Evolutionary conservation across 2,113 vertebrate species (phyloP), one percentile per base, ranked within the genome.

Genomic region (Beaufortia kweichowensis): DNA sequence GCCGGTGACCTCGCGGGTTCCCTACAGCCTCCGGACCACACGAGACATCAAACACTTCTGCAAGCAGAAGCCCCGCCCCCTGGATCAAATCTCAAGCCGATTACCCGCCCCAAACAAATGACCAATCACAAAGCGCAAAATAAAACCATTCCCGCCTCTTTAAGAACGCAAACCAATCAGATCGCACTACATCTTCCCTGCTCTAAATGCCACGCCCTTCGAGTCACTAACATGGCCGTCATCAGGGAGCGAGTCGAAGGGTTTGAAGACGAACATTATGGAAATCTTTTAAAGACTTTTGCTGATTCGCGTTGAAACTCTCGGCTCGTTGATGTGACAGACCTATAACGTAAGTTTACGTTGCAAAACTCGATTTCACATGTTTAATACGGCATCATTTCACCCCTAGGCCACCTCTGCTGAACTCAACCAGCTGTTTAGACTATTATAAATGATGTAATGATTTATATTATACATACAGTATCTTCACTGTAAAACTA

Each of bases 151-250:
- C 57, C 63, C 63, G 21, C 73, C 73, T 33, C 19, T 53, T 29
- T 2, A 15, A 11, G 19, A 19, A n/a, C 12, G 3, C 60, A 6
- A 59, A 55, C 86, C 85, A 86, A 89, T 89, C 1, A 60, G 12
- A 69, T 17, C 29, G 17, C 26, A 11, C 31, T 39, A 11, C 55
- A n/a, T 66, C 48, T 53, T 62, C 10, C 56, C 14, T 33, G 64
- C 41, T 78, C 59, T 29, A 55, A 84, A 77, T 2, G 72, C 59
- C 79, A 61, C 67, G 62, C 85, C 64, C 59, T 72, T 74, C 24
- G 28, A 59, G 59, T 60, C 5, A 84, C 86, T 65, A 90, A 90
- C 86, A 85, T 85, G 84, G 88, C 89, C 66, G 86, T 75, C 43
- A 24, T 12, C 17, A 59, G 24, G 69, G 81, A 57, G 77, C 17